These are phyloP conservation scores for Hyperoplus immaculatus DNA, from an alignment of 2,797 vertebrate genomes.

Conservation along the genomic window DNA sequence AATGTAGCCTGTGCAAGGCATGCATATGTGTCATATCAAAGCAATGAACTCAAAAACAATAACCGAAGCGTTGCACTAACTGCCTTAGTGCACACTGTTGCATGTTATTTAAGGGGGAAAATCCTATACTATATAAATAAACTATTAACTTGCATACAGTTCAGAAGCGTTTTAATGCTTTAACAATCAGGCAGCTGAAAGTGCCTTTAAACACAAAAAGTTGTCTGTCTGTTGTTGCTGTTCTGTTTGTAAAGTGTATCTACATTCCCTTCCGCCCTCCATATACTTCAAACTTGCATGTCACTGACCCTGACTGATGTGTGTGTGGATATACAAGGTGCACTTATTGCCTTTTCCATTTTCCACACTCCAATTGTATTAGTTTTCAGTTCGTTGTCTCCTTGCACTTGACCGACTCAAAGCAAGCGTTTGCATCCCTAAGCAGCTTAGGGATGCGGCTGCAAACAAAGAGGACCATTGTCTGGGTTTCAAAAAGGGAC, in stretches of 20 bases:
- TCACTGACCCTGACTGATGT: slow-evolving; percentile 28
- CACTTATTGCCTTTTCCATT: slow-evolving; percentile 47
- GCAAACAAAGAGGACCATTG: slow-evolving; percentile 69
- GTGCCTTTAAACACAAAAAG: not conserved
- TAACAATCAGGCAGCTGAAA: not conserved
- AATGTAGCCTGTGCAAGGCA: not conserved
- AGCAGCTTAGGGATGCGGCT: slow-evolving; percentile 55
- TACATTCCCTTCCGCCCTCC: not conserved
- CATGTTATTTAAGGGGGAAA: not conserved
- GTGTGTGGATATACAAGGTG: slow-evolving; percentile 42
- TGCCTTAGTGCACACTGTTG: not conserved
- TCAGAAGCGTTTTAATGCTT: not conserved
- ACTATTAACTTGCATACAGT: not conserved
- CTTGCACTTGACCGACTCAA: slow-evolving; percentile 54
- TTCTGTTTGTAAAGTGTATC: not conserved
- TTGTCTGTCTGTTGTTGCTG: slow-evolving; percentile 11
- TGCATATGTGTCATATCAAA: not conserved
- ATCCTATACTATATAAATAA: not conserved
- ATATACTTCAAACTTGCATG: slow-evolving; percentile 26
- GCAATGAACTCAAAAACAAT: not conserved
- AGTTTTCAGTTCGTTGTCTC: slow-evolving; percentile 41
- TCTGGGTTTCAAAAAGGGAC: slow-evolving; percentile 76
- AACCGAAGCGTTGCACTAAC: not conserved
- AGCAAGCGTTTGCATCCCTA: slow-evolving; percentile 53
- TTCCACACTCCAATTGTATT: slow-evolving; percentile 32